Conservation (phyloP, 2,797 vertebrate genomes). For the Cynopterus sphinx region DNA sequence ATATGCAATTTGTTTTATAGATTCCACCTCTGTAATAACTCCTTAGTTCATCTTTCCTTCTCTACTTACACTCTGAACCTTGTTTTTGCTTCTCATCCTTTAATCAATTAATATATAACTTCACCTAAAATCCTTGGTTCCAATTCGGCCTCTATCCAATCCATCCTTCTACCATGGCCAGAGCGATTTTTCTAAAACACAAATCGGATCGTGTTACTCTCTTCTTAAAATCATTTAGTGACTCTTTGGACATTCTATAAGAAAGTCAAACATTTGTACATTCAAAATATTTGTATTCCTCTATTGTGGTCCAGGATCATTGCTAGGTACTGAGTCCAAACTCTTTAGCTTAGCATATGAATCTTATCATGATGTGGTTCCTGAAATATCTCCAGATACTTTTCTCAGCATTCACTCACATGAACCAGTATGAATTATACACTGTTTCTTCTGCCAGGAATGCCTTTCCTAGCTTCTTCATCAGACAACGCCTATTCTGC, state of each 20-base stretch:
- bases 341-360: neutral
- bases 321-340: neutral
- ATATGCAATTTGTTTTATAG: neutral
- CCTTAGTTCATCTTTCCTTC: neutral
- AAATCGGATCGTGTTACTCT: neutral
- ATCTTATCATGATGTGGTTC: neutral
- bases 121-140: neutral
- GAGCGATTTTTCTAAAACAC: conserved; percentile 25
- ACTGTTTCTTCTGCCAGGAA: neutral
- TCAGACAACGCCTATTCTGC: neutral
- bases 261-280: neutral
- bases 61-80: neutral
- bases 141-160: neutral
- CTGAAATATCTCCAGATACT: neutral
- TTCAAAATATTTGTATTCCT: neutral
- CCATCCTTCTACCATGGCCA: neutral
- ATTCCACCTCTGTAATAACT: neutral
- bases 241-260: neutral
- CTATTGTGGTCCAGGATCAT: neutral
- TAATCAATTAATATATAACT: neutral
- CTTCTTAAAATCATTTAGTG: conserved; percentile 6
- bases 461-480: neutral
- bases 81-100: neutral
- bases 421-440: neutral
- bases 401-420: neutral